Conservation (phyloP, 2,797 vertebrate genomes). For the Sebastes wilsoni region DNA sequence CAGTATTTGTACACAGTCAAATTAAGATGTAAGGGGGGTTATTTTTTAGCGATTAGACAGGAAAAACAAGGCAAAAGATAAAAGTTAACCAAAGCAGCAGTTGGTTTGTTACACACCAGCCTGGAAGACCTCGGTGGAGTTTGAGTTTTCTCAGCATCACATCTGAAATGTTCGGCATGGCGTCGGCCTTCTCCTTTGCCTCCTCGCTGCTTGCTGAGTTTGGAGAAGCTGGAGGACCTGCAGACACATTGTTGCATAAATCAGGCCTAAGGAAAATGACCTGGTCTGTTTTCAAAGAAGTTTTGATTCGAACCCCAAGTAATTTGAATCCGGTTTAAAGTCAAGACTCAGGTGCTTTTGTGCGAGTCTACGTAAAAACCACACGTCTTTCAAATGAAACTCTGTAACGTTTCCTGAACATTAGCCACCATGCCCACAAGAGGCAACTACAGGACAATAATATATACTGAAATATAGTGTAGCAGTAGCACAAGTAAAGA, state of each 20-base stretch:
- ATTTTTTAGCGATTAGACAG: neutral
- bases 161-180: constrained; percentile 98
- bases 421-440: neutral
- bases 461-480: neutral
- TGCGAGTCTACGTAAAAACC: neutral
- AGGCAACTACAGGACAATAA: neutral
- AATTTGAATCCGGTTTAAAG: neutral
- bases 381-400: neutral
- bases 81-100: neutral
- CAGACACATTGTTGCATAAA: constrained; percentile 6
- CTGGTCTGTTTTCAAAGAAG: neutral
- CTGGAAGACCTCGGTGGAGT: constrained; percentile 89
- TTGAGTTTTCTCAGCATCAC: constrained; percentile 94
- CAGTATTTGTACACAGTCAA: neutral
- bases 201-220: constrained; percentile 82
- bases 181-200: constrained; percentile 84
- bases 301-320: neutral
- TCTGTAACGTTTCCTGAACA: neutral
- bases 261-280: neutral
- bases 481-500: neutral
- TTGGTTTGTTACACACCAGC: constrained; percentile 84
- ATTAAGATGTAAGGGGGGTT: neutral
- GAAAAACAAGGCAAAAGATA: neutral
- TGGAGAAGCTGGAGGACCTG: constrained; percentile 80
- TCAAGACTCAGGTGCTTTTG: neutral